These are phyloP conservation scores for Brachyptera risi DNA, from an alignment of 2,888 invertebrate species.

Conservation along the genomic window DNA sequence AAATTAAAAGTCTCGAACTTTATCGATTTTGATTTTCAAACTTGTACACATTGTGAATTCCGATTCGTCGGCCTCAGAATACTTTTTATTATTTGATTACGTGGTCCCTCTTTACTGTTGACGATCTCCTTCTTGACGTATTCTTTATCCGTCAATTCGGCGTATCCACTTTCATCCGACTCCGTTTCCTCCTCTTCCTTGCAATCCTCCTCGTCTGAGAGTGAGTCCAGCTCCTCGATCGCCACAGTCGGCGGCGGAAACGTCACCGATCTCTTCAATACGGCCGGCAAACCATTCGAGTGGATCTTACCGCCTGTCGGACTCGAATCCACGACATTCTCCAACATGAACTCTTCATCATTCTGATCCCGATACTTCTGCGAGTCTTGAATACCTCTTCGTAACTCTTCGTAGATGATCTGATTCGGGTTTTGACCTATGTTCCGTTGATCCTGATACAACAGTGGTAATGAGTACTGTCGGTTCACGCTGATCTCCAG, in stretches of 20 bases:
- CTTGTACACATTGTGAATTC: conserved; percentile 31
- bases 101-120: conserved; percentile 37
- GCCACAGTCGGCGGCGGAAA: conserved; percentile 46
- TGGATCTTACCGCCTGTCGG: neutral
- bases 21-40: conserved; percentile 22
- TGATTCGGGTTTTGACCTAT: conserved; percentile 8
- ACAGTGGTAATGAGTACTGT: conserved; percentile 6
- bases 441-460: neutral
- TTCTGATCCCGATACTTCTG: neutral
- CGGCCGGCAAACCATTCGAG: conserved; percentile 26
- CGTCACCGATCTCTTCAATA: conserved; percentile 42
- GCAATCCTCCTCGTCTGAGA: conserved; percentile 45
- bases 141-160: conserved; percentile 53
- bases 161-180: conserved; percentile 89
- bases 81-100: conserved; percentile 37
- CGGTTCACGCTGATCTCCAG: conserved; percentile 1
- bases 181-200: conserved; percentile 57
- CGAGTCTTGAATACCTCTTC: neutral
- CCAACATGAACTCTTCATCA: neutral
- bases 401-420: conserved; percentile 9
- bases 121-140: conserved; percentile 34
- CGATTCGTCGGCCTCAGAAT: conserved; percentile 35
- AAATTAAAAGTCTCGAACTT: too few species aligned
- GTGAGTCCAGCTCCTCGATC: conserved; percentile 38
- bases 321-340: conserved; percentile 3